phyloP scores from a whole-genome alignment of 2,888 invertebrate species.

The Pyrocoelia pectoralis region DNA sequence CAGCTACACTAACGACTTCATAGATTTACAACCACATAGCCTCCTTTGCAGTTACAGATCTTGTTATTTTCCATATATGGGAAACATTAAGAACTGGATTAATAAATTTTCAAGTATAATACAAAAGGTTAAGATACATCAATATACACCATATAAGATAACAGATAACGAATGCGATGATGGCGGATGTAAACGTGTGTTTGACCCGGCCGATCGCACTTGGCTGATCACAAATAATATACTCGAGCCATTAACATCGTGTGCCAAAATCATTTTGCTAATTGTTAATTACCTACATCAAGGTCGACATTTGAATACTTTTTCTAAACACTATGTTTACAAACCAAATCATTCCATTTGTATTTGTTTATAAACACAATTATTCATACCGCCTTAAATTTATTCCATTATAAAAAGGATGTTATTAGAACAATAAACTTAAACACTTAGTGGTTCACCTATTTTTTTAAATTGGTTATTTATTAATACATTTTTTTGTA shows the following conservation, averaged over 20 bases:
- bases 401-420: background rate
- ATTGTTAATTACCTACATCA: constrained; percentile 51
- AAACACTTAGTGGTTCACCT: too few species aligned
- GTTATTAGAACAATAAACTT: constrained; percentile 5
- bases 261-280: constrained; percentile 52
- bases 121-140: constrained; percentile 9
- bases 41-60: background rate
- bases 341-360: background rate
- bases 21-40: background rate
- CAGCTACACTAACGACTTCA: background rate
- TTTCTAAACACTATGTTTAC: constrained; percentile 33
- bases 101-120: constrained; percentile 18
- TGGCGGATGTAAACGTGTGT: constrained; percentile 53
- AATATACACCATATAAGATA: background rate
- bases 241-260: constrained; percentile 39
- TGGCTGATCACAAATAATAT: constrained; percentile 52
- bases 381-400: background rate
- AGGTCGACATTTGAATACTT: constrained; percentile 45
- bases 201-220: constrained; percentile 54
- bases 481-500: too few species aligned
- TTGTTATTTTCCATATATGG: constrained; percentile 2
- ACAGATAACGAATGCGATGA: constrained; percentile 18
- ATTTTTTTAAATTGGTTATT: too few species aligned
- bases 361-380: constrained; percentile 9
- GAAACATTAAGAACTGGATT: constrained; percentile 7